Base-by-base conservation (phyloP, 2,113 vertebrate genomes). In the Oreochromis tanganicae region DNA sequence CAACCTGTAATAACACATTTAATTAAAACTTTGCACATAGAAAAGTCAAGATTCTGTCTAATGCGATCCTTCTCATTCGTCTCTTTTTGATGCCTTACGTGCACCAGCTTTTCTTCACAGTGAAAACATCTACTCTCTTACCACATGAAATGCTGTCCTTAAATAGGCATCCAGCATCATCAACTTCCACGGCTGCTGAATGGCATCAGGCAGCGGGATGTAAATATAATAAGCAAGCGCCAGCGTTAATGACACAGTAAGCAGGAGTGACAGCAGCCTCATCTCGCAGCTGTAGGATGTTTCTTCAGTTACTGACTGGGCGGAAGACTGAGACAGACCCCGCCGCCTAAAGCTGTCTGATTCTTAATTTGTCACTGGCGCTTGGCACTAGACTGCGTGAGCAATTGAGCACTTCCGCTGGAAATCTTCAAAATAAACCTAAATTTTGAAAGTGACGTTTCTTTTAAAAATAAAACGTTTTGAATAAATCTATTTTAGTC, bases 151-250 rank as follows among this genome's bases (percentile, higher is more conserved):
- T 6, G 19, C 17, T 5, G 88, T 43, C 14, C 94, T 84, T 68
- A 95, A 83, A 2, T n/a, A 48, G 1, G 92, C 92, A 32, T 93
- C 94, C 87, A 96, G 13, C 71, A 94, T 4, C 92, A 94, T 91
- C 81, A 96, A 61, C 84, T 91, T 95, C 95, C 95, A 95, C 12
- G 89, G 93, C 82, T 96, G 85, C 81, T 93, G 82, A 87, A 96
- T 93, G 68, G 4, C 55, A 7, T 90, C 92, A 4, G 96, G 95
- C 78, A 96, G 59, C n/a, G 96, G 95, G 5, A n/a, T 71, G 91
- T 94, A 95, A 6, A 96, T 27, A 63, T 93, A 95, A 82, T 98
- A 98, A 29, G 97, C 97, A 32, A 94, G 3, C 24, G 95, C 85
- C 17, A 94, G 94, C 17, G 96, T 66, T 12, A 95, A 52, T 19